Evolutionary conservation across 2,888 invertebrate genomes (phyloP).

Genomic region (Bimastos eiseni): DNA sequence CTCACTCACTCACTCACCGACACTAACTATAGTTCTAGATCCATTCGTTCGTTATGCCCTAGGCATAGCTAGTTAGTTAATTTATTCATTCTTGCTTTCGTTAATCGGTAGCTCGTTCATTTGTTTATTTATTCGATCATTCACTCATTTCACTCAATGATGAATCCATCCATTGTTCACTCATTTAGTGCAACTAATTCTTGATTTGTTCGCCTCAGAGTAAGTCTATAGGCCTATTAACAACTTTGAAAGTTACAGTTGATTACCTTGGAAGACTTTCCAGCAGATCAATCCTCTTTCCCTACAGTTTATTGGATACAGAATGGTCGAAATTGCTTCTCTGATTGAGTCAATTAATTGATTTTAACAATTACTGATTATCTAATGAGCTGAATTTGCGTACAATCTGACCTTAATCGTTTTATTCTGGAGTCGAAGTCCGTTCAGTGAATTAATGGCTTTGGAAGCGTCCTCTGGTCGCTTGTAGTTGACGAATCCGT

Average conservation of each 20-base stretch:
- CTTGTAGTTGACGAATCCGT: conserved; percentile 99
- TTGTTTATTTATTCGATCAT: neutral
- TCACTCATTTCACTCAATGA: neutral
- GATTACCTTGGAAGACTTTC: neutral
- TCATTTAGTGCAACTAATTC: neutral
- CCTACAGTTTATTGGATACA: neutral
- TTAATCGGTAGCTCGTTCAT: neutral
- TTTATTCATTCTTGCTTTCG: neutral
- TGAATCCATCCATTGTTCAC: neutral
- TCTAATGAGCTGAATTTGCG: neutral
- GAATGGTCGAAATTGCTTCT: neutral
- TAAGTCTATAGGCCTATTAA: neutral
- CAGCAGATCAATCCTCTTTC: neutral
- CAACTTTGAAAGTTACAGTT: neutral
- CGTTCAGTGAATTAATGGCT: conserved; percentile 96
- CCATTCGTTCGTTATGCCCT: too few species aligned
- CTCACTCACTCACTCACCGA: too few species aligned
- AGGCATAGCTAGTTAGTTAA: too few species aligned
- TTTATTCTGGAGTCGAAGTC: conserved; percentile 96
- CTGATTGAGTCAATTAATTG: neutral
- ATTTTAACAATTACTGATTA: neutral
- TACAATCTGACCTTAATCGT: conserved; percentile 88
- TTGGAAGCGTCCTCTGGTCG: conserved; percentile 96
- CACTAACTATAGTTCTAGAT: too few species aligned
- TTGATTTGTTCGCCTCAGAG: neutral